Percentiles rank a stretch among this genome's conserved stretches.
These are phyloP conservation scores for Drosophila bipectinata DNA, from an alignment of 1,140 invertebrate genomes.

Conservation along the genomic window DNA sequence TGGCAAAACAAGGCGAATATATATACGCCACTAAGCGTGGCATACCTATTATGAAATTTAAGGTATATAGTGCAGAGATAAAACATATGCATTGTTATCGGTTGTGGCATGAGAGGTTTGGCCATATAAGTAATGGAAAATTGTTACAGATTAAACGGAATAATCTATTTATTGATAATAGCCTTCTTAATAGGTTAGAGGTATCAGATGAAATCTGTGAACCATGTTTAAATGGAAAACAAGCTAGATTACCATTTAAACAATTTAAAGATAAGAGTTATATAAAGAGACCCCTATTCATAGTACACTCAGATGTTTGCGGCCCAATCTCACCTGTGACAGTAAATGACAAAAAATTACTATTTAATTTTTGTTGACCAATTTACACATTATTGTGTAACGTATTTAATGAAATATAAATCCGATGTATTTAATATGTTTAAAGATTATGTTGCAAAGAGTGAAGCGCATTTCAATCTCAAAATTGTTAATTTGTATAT, in stretches of 20 bases:
- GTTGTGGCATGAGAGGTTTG: no score
- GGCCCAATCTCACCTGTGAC: slow-evolving; percentile 71
- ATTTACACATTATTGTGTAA: slow-evolving; percentile 39
- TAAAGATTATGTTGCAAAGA: slow-evolving; percentile 68
- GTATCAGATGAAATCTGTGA: slow-evolving; percentile 42
- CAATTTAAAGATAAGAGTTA: slow-evolving; percentile 64
- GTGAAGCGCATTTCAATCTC: slow-evolving; percentile 5
- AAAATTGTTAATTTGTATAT: slow-evolving; percentile 5
- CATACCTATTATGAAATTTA: no score
- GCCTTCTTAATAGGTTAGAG: neutral
- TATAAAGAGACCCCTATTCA: slow-evolving; percentile 68
- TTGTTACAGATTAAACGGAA: no score
- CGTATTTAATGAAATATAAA: slow-evolving; percentile 63
- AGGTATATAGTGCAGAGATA: no score
- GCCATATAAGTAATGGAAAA: no score
- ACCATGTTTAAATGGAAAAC: slow-evolving; percentile 84
- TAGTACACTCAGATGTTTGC: slow-evolving; percentile 84
- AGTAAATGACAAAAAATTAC: slow-evolving; percentile 4
- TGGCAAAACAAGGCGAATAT: no score
- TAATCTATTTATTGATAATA: no score
- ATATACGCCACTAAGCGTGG: no score
- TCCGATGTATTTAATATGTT: slow-evolving; percentile 71
- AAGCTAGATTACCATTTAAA: slow-evolving; percentile 63
- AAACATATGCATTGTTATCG: no score
- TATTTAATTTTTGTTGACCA: slow-evolving; percentile 26